Evolutionary conservation across 2,797 vertebrate genomes (phyloP).

Genomic region (Esox masquinongy): DNA sequence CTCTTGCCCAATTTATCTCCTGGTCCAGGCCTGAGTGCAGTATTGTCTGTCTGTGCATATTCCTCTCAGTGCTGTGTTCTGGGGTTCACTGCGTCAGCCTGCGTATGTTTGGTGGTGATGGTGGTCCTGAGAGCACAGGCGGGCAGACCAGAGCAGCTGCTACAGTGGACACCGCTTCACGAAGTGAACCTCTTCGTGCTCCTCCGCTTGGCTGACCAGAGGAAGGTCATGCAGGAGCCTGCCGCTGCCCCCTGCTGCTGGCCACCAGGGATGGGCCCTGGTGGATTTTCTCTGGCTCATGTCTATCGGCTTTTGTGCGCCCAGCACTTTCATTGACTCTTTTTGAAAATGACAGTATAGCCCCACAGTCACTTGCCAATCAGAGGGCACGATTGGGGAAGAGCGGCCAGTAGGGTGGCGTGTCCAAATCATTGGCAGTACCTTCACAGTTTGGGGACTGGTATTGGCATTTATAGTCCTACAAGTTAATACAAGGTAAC

Average conservation of each 20-base stretch:
- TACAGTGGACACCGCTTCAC: not conserved
- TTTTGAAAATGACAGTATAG: not conserved
- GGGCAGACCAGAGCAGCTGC: not conserved
- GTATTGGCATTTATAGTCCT: too few species aligned
- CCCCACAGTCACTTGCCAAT: not conserved
- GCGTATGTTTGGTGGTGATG: conserved; percentile 7
- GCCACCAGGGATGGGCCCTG: conserved; percentile 32
- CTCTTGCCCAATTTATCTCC: too few species aligned
- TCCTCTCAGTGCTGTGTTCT: not conserved
- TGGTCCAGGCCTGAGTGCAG: not conserved
- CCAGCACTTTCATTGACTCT: not conserved
- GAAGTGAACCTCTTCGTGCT: conserved; percentile 20
- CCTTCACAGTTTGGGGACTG: not conserved
- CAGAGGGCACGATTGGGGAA: not conserved
- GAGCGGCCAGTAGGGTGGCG: not conserved
- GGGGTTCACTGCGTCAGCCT: not conserved
- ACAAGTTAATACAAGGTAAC: too few species aligned
- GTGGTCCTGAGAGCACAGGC: not conserved
- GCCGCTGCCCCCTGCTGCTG: conserved; percentile 20
- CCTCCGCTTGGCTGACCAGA: conserved; percentile 23
- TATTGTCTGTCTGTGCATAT: not conserved
- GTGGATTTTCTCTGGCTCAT: conserved; percentile 39
- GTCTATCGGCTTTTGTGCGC: conserved; percentile 28
- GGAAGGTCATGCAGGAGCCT: conserved; percentile 33
- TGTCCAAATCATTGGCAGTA: not conserved